Evolutionary conservation across 2,888 invertebrate genomes (phyloP).

Genomic region (Cantharis flavilabris): DNA sequence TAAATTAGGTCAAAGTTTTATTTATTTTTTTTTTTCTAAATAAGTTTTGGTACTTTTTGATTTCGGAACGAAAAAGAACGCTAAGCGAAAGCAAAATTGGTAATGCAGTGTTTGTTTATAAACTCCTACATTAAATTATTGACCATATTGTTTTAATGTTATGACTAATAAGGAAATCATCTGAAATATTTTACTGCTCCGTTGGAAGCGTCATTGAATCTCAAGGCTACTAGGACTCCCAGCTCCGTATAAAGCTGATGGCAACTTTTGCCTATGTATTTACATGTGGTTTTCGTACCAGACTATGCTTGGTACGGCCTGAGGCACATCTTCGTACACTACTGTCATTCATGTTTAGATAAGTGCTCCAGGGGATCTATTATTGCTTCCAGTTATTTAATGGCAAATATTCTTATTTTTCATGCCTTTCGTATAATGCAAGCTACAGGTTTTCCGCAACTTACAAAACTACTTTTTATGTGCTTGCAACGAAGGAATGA

Average conservation of each 20-base stretch:
- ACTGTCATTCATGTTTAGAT: background rate
- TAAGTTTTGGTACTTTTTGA: background rate
- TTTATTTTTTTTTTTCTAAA: background rate
- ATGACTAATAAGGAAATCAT: background rate
- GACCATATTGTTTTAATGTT: background rate
- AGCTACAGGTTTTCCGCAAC: background rate
- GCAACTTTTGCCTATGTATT: slow-evolving; percentile 35
- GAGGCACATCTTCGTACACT: slow-evolving; percentile 8
- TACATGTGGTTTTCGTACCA: slow-evolving; percentile 34
- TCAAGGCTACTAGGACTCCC: slow-evolving; percentile 24
- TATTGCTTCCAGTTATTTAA: background rate
- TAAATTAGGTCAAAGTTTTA: background rate
- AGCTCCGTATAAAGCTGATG: slow-evolving; percentile 23
- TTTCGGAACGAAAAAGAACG: background rate
- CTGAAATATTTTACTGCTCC: background rate
- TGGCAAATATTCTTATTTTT: background rate
- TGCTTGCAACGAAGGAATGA: background rate
- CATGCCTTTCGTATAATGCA: background rate
- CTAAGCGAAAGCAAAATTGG: background rate
- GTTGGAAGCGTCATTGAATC: slow-evolving; percentile 15
- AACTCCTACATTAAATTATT: background rate
- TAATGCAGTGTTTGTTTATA: background rate
- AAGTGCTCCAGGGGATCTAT: background rate
- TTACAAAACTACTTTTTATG: background rate
- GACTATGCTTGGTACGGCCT: slow-evolving; percentile 35